Base-by-base conservation (phyloP, 2,888 invertebrate species). In the Cerceris rybyensis region DNA sequence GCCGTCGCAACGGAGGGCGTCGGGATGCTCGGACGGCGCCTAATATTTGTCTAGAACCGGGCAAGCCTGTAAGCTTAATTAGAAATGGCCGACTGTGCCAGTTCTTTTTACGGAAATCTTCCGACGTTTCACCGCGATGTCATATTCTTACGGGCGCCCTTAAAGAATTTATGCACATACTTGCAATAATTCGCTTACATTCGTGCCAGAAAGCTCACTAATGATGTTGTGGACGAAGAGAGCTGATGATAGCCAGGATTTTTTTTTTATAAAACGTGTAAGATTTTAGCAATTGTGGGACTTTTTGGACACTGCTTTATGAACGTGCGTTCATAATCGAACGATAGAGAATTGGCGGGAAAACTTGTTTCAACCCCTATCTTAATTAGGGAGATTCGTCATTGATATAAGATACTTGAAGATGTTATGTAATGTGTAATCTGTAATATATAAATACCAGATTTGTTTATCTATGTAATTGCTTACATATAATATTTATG, bases 21-120 rank as follows among this genome's bases (percentile, higher is more conserved):
- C 73, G 66, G 71, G 68, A 70, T 49, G 70, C 75, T 67, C 60
- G 76, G 76, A 68, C 73, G 70, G 57, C 69, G 70, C 59, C 78
- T 76, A 75, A 82, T 82, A 78, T 83, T 82, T 82, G 83, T 79
- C 78, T 71, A 75, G 70, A 80, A 78, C 39, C 77, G 63, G 59
- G 58, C 77, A 57, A 70, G 65, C 75, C 80, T 50, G 83, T 75
- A 80, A 82, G 80, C 83, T 83, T 83, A 83, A 83, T 83, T 83
- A 80, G 80, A 78, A 78, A 73, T 60, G 73, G 71, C 80, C 80
- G 70, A 69, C 79, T 79, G 70, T 69, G 75, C 72, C 72, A 55
- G 61, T 74, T 63, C 59, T 82, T 74, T 82, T 80, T 74, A 80
- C 72, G 57, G 71, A 81, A 76, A 79, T 60, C 63, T 4, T 4